phyloP scores from a whole-genome alignment of 1,140 invertebrate genomes.

The Temnothorax curvispinosus region DNA sequence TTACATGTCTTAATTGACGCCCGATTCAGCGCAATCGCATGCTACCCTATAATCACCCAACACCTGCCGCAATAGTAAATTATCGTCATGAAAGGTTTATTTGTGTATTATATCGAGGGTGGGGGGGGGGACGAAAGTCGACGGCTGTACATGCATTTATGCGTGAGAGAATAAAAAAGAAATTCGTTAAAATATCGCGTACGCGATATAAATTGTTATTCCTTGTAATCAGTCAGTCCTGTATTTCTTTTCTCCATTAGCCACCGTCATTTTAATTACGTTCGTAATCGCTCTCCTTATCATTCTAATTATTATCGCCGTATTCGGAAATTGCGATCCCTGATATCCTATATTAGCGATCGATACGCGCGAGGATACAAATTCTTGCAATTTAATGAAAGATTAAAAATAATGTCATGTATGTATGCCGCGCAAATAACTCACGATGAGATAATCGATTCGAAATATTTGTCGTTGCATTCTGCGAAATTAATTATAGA shows the following conservation, averaged over 20 bases:
- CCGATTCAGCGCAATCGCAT: conserved; percentile 40
- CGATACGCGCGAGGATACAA: background rate
- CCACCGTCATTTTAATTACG: conserved; percentile 14
- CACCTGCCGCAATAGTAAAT: conserved; percentile 55
- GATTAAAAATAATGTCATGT: conserved; percentile 19
- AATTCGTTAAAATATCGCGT: conserved; percentile 22
- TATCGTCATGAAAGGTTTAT: conserved; percentile 50
- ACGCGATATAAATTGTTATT: conserved; percentile 50
- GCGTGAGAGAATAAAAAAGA: conserved; percentile 1
- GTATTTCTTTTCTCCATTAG: background rate
- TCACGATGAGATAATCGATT: conserved; percentile 39
- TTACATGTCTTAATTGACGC: conserved; percentile 43
- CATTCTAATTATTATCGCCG: background rate
- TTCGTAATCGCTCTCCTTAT: background rate
- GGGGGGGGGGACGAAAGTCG: conserved; percentile 38
- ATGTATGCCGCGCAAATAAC: conserved; percentile 10
- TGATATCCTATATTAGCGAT: background rate
- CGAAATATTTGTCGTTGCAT: conserved; percentile 35
- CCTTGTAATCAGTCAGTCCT: background rate
- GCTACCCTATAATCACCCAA: conserved; percentile 46
- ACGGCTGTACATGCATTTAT: background rate
- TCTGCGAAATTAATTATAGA: conserved; percentile 41
- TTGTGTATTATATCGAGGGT: conserved; percentile 14
- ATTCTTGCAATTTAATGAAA: conserved; percentile 2
- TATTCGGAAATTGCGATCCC: background rate